These are phyloP conservation scores for Sarcophaga peregrina DNA, from an alignment of 1,140 invertebrate species.

Conservation along the genomic window DNA sequence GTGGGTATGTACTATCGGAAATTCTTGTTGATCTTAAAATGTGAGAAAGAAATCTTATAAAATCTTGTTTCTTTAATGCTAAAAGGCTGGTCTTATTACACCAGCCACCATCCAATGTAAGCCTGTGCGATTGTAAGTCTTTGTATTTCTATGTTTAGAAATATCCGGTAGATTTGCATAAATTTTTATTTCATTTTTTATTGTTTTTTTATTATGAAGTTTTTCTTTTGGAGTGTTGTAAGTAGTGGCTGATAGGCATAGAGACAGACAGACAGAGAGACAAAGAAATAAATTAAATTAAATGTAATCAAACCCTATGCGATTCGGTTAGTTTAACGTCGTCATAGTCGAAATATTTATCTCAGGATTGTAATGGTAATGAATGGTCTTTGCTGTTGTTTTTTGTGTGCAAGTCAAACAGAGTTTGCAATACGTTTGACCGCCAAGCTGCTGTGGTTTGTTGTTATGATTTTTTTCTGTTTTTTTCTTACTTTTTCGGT, in stretches of 20 bases:
- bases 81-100: too few species aligned
- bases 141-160: neutral
- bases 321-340: conserved; percentile 4
- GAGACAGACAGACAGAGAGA: too few species aligned
- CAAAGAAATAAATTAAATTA: neutral
- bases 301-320: neutral
- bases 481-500: too few species aligned
- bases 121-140: neutral
- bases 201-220: neutral
- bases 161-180: conserved; percentile 11
- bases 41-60: conserved; percentile 39
- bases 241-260: neutral
- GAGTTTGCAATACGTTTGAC: too few species aligned
- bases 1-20: neutral
- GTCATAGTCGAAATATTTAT: conserved; percentile 10
- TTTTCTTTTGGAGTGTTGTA: too few species aligned
- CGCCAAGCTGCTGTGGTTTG: too few species aligned
- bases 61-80: neutral
- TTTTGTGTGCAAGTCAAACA: too few species aligned
- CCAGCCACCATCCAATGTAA: too few species aligned
- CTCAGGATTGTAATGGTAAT: neutral
- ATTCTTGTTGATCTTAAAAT: conserved; percentile 15
- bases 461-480: too few species aligned
- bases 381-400: too few species aligned
- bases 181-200: neutral